A percentile compares a stretch with the other conserved stretches of the same genome.
Conservation (phyloP, 2,797 vertebrate species). For the Leptatherina wallacei region DNA sequence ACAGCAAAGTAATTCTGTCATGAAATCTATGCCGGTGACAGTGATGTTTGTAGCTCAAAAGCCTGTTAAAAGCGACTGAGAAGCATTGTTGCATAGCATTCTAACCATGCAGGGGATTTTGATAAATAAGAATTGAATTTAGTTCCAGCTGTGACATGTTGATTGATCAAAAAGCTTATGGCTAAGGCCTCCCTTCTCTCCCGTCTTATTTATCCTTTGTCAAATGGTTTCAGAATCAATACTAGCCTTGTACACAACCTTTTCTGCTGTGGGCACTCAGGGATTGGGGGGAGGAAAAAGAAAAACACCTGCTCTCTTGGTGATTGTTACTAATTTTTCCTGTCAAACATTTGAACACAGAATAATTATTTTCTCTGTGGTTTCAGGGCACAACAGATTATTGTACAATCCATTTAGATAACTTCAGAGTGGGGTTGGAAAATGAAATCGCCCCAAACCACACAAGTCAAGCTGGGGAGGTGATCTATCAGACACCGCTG, state of each 20-base stretch:
- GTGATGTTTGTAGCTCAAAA: constrained; percentile 67
- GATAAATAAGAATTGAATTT: constrained; percentile 99
- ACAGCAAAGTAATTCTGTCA: constrained; percentile 69
- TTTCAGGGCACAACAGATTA: constrained; percentile 86
- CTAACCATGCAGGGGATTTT: constrained; percentile 90
- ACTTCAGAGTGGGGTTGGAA: constrained; percentile 77
- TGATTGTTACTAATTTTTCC: constrained; percentile 91
- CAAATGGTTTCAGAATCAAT: constrained; percentile 98
- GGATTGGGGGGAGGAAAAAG: constrained; percentile 58
- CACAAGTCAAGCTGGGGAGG: constrained; percentile 70
- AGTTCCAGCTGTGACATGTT: constrained; percentile 94
- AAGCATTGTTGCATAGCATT: constrained; percentile 69
- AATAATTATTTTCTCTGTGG: constrained; percentile 87
- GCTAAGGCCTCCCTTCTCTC: constrained; percentile 92
- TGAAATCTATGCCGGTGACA: constrained; percentile 75
- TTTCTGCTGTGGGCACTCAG: constrained; percentile 86
- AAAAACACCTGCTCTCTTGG: constrained; percentile 89
- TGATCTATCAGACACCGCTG: constrained; percentile 79
- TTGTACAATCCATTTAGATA: constrained; percentile 89
- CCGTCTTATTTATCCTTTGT: constrained; percentile 96
- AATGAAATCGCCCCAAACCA: constrained; percentile 85
- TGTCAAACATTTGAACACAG: constrained; percentile 90
- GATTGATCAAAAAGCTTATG: constrained; percentile 99
- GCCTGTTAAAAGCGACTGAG: constrained; percentile 54
- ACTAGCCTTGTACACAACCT: constrained; percentile 88